These are phyloP conservation scores for Patiria pectinifera DNA, from an alignment of 53 echinoderm and acorn worm species.

Conservation along the genomic window DNA sequence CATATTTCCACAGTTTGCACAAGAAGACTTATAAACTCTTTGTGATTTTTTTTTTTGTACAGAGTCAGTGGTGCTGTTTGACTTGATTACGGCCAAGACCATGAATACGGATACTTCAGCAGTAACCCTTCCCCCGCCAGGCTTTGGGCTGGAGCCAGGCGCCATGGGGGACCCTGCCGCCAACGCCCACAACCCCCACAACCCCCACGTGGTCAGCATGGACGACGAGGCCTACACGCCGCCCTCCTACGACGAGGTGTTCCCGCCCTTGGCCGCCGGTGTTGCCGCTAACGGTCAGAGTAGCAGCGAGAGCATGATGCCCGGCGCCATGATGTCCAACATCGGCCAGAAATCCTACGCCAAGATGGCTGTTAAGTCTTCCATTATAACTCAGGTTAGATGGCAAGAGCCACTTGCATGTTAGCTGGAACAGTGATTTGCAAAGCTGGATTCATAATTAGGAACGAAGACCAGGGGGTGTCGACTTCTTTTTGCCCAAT, in stretches of 20 bases:
- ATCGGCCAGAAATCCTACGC: constrained; percentile 86
- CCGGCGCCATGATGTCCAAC: constrained; percentile 50
- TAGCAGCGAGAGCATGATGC: constrained; percentile 31
- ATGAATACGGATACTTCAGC: constrained; percentile 79
- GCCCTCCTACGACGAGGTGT: constrained; percentile 93
- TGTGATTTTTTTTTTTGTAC: constrained; percentile 16
- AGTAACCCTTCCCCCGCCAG: constrained; percentile 58
- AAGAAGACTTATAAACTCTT: background rate
- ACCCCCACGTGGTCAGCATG: constrained; percentile 47
- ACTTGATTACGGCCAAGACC: constrained; percentile 97
- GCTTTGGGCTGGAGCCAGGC: constrained; percentile 44
- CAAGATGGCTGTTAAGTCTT: constrained; percentile 99
- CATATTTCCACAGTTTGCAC: background rate
- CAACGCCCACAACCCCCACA: background rate
- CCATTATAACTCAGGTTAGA: constrained; percentile 98
- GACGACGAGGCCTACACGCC: constrained; percentile 84
- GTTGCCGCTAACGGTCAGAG: constrained; percentile 31
- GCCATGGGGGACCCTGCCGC: constrained; percentile 31
- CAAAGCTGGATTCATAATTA: no score
- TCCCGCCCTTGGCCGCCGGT: constrained; percentile 77
- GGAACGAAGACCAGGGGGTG: no score
- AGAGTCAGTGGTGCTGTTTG: constrained; percentile 94
- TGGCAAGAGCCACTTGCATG: background rate
- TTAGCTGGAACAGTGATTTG: no score
- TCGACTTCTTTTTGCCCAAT: no score